phyloP scores from a whole-genome alignment of 2,797 vertebrate species.

The Ceryle rudis region DNA sequence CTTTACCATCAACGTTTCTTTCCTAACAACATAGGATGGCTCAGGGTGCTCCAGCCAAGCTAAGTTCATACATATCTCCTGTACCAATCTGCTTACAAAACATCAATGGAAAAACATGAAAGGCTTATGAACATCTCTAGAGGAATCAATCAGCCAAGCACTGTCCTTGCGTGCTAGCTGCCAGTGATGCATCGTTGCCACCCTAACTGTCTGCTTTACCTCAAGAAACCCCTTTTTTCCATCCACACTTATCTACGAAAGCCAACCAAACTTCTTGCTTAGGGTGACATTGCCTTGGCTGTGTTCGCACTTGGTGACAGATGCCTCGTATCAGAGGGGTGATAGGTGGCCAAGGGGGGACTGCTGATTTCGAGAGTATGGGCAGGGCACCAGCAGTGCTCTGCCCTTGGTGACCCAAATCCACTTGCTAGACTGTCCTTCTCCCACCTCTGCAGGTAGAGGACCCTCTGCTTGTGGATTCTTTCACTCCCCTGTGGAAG shows the following conservation, averaged over 20 bases:
- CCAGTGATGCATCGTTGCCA: conserved; percentile 36
- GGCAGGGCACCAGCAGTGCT: neutral
- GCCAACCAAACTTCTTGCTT: neutral
- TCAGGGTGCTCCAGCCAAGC: neutral
- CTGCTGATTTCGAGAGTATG: neutral
- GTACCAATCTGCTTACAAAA: neutral
- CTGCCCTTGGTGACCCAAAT: neutral
- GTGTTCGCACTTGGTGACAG: accelerated
- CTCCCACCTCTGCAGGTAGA: neutral
- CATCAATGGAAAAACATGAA: conserved; percentile 25
- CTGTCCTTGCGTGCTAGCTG: neutral
- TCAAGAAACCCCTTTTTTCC: conserved; percentile 6
- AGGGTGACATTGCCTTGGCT: neutral
- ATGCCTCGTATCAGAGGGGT: accelerated
- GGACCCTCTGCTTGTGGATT: neutral
- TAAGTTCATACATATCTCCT: neutral
- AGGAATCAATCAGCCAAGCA: neutral
- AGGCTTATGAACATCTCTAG: conserved; percentile 12
- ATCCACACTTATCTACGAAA: neutral
- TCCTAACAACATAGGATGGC: neutral
- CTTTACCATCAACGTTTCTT: neutral
- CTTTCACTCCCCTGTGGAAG: neutral
- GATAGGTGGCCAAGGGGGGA: accelerated
- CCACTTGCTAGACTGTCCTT: neutral
- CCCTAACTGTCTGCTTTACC: neutral